Base-by-base conservation (phyloP, 2,888 invertebrate species). In the Drosophila robusta region DNA sequence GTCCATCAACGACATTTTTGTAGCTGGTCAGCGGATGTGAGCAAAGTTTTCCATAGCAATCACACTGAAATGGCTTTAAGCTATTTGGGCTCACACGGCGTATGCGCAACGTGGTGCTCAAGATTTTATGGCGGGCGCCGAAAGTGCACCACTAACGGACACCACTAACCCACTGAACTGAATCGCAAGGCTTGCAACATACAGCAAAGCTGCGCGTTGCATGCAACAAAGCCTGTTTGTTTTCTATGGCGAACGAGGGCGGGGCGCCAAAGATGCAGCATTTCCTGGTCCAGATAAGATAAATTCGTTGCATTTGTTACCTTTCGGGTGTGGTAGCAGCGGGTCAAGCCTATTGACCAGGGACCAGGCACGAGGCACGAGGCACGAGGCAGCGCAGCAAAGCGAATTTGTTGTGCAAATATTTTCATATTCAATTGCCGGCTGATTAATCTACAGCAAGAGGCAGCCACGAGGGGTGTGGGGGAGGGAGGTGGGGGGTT, bases 261-360 rank as follows among this genome's bases (percentile, higher is more conserved):
- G 32, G 4, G 32, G 32, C 32, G 4, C 32, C 11, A 18, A 22
- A 57, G 74, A 75, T 87, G 74, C 69, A 74, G 63, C 77, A 64
- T 74, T 90, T 90, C 90, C 90, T 90, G 89, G 89, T 87, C 56
- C 45, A 81, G 90, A 90, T 90, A 90, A 89, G 79, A 61, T 44
- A 69, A 54, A 44, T 69, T 38, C 18, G 41, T n/a, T 61, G 67
- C 56, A 57, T 70, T 71, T 44, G 49, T 54, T 60, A 42, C 38
- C 18, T 70, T 58, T 64, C 49, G 57, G 78, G 70, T 65, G 72
- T 78, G 77, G 75, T 61, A 16, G 47, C 49, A 49, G 26, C 41
- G 66, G 83, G 83, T 71, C 75, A 75, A 60, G 57, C 42, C 61
- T 56, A 50, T 56, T 60, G 75, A 16, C 47, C 60, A 54, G 56